Conservation (phyloP, 2,888 invertebrate species). For the Eumacrocentrus americanus region DNA sequence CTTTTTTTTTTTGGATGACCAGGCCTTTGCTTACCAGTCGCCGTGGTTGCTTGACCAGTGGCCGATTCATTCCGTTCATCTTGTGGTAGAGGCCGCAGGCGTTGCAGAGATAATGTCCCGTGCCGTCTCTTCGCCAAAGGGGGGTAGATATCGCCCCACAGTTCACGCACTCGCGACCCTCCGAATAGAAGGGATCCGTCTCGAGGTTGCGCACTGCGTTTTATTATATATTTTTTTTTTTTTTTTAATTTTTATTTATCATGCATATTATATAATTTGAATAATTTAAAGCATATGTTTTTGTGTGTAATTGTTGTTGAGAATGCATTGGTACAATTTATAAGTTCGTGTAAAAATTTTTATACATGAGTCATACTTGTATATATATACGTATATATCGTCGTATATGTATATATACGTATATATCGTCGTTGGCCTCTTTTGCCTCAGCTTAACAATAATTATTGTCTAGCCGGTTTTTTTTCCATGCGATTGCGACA, state of each 20-base stretch:
- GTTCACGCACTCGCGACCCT: slow-evolving; percentile 97
- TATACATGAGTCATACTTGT: too few species aligned
- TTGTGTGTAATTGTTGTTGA: slow-evolving; percentile 5
- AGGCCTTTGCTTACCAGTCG: slow-evolving; percentile 78
- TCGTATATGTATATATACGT: not conserved
- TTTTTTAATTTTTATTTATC: slow-evolving; percentile 7
- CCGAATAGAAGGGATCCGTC: slow-evolving; percentile 64
- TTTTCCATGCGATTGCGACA: not conserved
- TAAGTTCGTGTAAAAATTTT: not conserved
- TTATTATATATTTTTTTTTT: slow-evolving; percentile 29
- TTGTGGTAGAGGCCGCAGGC: slow-evolving; percentile 99
- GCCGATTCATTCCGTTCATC: slow-evolving; percentile 95
- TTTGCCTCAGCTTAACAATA: not conserved
- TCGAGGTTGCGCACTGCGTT: slow-evolving; percentile 58
- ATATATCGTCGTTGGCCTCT: not conserved
- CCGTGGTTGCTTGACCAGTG: slow-evolving; percentile 88
- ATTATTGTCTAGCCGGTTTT: not conserved
- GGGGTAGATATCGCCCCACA: slow-evolving; percentile 97
- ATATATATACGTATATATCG: not conserved
- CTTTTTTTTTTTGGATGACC: slow-evolving; percentile 14
- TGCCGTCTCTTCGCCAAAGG: slow-evolving; percentile 94
- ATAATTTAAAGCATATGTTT: not conserved
- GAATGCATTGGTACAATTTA: not conserved
- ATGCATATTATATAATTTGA: not conserved
- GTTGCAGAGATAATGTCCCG: slow-evolving; percentile 98